Evolutionary conservation across 2,888 invertebrate genomes (phyloP).

Genomic region (Dione juno): DNA sequence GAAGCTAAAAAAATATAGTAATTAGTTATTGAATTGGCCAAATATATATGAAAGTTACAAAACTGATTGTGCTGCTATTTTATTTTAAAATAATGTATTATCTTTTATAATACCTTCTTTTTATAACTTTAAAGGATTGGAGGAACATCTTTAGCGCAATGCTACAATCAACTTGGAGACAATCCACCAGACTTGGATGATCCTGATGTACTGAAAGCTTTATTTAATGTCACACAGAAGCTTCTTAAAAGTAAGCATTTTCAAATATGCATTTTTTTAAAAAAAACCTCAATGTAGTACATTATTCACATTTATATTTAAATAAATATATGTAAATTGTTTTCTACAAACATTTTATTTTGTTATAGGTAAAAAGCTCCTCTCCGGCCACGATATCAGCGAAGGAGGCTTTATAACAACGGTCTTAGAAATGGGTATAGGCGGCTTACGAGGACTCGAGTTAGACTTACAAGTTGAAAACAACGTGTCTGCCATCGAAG

Average conservation of each 20-base stretch:
- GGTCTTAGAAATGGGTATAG: conserved; percentile 97
- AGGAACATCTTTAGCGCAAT: conserved; percentile 96
- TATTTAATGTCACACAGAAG: conserved; percentile 93
- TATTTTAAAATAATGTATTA: no score
- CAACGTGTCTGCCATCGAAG: conserved; percentile 83
- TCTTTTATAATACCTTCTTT: background rate
- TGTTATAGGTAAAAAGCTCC: conserved; percentile 84
- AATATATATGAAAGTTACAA: no score
- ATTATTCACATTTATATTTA: no score
- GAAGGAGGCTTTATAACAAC: conserved; percentile 97
- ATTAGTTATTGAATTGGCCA: no score
- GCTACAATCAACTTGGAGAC: conserved; percentile 92
- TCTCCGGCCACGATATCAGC: conserved; percentile 97
- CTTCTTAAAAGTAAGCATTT: conserved; percentile 86
- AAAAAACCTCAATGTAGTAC: no score
- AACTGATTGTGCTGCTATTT: no score
- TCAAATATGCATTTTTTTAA: no score
- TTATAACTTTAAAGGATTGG: conserved; percentile 85
- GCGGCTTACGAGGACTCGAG: conserved; percentile 91
- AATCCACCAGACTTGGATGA: conserved; percentile 91
- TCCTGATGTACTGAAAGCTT: conserved; percentile 85
- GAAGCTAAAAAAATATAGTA: no score
- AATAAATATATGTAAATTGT: no score
- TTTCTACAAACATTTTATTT: background rate
- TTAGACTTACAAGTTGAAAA: conserved; percentile 81